Base-by-base conservation (phyloP, 1,140 invertebrate species). In the Protaetia brevitarsis region DNA sequence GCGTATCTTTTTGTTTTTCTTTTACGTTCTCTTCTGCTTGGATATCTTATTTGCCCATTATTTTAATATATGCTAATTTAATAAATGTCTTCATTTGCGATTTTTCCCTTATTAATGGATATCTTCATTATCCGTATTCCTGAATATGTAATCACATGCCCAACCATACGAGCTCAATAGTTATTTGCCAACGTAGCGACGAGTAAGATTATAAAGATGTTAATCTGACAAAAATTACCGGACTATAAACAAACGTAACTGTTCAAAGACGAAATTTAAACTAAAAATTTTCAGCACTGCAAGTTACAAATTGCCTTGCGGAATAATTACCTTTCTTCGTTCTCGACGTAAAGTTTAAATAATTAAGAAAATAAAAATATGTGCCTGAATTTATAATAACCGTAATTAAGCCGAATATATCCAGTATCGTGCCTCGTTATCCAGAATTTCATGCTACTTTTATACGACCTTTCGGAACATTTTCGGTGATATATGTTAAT, bases 31-130 rank as follows among this genome's bases (percentile, higher is more conserved):
- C 26, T 10, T 7, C 13, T 19, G 41, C 19, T 19, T 51, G 21
- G 26, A 51, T 59, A 59, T 31, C 57, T 59, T 31, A 59, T 59
- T 59, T 59, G 23, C 57, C 57, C 28, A 59, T 59, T 59, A 59
- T 31, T 28, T 59, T 59, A 59, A 59, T 59, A 31, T 59, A 59
- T 59, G 57, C 57, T 59, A 59, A 59, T 59, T 59, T 59, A 59
- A 59, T 59, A 59, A 59, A 59, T 59, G 57, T 59, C 57, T 59
- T 59, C 28, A 59, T 59, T 59, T 19, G 57, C 26, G 57, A 59
- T 59, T 59, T 59, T 59, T 28, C 16, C 57, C 28, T 59, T 59
- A 59, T 59, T 59, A 59, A 59, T 59, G 57, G 57, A 59, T 31
- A 31, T 59, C 57, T 59, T 59, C 57, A 59, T 59, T 59, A 59